Evolutionary conservation across 37 sponge, comb jelly and placozoan genomes (phyloP), one percentile per base, ranked within the genome.

Genomic region (Agelas oroides): DNA sequence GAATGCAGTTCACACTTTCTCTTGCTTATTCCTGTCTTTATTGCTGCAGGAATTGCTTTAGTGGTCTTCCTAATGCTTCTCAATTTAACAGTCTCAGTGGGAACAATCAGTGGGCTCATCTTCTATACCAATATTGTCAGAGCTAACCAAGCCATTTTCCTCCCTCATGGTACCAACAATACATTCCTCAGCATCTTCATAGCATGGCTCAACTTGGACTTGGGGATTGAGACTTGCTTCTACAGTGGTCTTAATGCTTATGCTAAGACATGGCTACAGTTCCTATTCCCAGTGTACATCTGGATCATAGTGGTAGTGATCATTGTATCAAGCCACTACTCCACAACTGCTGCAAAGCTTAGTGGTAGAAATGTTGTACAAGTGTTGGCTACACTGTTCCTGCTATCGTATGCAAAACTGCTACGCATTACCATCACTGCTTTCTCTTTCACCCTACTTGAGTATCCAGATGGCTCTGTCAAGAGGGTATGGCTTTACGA

Each of bases 61-160:
- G 53, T 46, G 37, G 5, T 68, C 20, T 68, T 68, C 34, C 19
- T 68, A 18, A 71, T 23, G 27, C 3, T 71, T 0, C 61, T 85
- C 15, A 58, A 85, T 53, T 35, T 77, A 27, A 85, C 86, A 59
- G 73, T 85, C 3, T 68, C 86, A 18, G n/a, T 16, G 17, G 78
- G 86, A 28, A 57, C 78, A 20, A 84, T 84, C 37, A 84, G 75
- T 65, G 84, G 84, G 20, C 46, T 73, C 1, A 40, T 75, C 20
- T 75, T 84, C 68, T 84, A 84, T 63, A 33, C 75, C 3, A 75
- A 62, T 24, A 65, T 84, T 34, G 41, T 85, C 1, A 5, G 69
- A 21, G 54, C 55, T 31, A 64, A 67, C 27, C 40, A 58, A 21
- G 52, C 30, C 39, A 38, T 77, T 20, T 63, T 77, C n/a, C 61